Evolutionary conservation across 2,888 invertebrate genomes (phyloP).

Genomic region (Epinotia bilunana): DNA sequence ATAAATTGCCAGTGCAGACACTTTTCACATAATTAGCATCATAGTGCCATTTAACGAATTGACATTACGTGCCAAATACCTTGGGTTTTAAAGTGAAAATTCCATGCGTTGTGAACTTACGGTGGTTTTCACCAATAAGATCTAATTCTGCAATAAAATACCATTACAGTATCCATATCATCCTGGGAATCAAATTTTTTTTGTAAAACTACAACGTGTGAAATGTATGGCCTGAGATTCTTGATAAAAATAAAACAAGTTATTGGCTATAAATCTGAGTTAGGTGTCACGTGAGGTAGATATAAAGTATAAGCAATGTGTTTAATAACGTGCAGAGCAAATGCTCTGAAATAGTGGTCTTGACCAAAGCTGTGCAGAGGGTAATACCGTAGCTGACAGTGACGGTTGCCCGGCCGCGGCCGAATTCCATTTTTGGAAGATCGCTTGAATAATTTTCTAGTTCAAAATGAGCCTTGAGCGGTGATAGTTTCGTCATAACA

Average conservation of each 20-base stretch:
- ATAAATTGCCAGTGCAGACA: background rate
- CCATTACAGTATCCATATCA: background rate
- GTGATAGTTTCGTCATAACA: background rate
- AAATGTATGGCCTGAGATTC: conserved; percentile 22
- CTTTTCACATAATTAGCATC: background rate
- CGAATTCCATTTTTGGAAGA: background rate
- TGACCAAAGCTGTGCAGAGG: background rate
- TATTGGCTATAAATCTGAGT: conserved; percentile 36
- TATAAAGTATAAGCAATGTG: conserved; percentile 15
- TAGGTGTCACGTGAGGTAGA: conserved; percentile 23
- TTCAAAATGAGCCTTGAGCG: background rate
- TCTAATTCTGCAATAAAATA: background rate
- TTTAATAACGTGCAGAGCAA: background rate
- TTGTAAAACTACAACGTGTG: conserved; percentile 15
- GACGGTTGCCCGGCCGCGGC: background rate
- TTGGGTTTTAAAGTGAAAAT: background rate
- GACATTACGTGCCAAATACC: background rate
- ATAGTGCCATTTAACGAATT: background rate
- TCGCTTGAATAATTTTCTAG: background rate
- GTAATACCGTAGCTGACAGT: background rate
- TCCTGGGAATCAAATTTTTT: conserved; percentile 27
- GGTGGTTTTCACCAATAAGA: background rate
- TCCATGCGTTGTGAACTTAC: background rate
- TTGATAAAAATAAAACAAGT: conserved; percentile 19
- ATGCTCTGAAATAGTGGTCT: background rate